Conservation (phyloP, 1,140 invertebrate species). For the Hycleus phaleratus region DNA sequence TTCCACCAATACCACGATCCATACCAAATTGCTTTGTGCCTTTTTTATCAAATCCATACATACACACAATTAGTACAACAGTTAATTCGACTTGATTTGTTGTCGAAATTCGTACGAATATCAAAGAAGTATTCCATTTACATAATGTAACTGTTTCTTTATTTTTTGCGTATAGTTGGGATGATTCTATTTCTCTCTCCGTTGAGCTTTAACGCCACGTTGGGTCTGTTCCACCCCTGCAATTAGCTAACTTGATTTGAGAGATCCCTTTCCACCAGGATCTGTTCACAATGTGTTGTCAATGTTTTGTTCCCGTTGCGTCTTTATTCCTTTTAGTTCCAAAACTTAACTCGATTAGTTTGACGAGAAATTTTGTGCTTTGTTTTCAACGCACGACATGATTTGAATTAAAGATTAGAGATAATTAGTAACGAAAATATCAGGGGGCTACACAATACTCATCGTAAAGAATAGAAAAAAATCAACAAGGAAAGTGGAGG, state of each 20-base stretch:
- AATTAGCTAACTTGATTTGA: conserved; percentile 43
- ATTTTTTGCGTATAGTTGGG: background rate
- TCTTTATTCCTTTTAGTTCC: conserved; percentile 24
- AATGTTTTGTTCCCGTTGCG: conserved; percentile 38
- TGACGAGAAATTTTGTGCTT: conserved; percentile 26
- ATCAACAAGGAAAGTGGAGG: too few relatives aligned
- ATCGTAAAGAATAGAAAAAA: too few relatives aligned
- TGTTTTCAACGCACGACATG: conserved; percentile 24
- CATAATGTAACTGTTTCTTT: background rate
- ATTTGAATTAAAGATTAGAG: conserved; percentile 21
- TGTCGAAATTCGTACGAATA: too few relatives aligned
- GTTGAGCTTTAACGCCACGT: conserved; percentile 1
- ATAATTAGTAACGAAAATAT: background rate
- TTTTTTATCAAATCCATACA: too few relatives aligned
- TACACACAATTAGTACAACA: too few relatives aligned
- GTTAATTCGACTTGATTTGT: too few relatives aligned
- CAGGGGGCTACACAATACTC: too few relatives aligned
- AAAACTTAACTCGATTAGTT: conserved; percentile 29
- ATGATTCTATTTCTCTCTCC: background rate
- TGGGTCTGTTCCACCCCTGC: conserved; percentile 26
- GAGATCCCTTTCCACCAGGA: conserved; percentile 39
- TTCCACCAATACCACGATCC: background rate
- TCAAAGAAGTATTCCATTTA: too few relatives aligned
- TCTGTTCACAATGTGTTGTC: conserved; percentile 42
- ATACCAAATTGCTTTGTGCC: too few relatives aligned